Conservation (phyloP, 2,113 vertebrate genomes). For the Henicopernis longicauda region DNA sequence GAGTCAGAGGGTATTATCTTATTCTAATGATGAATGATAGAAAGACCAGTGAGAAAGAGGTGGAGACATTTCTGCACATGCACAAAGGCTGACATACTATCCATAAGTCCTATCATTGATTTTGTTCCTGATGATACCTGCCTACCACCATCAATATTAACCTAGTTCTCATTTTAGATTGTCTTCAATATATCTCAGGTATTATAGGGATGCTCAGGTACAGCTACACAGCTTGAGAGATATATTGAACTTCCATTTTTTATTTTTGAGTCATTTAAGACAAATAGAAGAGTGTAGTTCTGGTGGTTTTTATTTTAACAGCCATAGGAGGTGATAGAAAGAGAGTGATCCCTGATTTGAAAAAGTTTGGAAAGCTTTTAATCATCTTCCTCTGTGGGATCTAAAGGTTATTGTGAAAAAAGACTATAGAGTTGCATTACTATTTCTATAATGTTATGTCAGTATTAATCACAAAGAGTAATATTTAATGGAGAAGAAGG, state of each 20-base stretch:
- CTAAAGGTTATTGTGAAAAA: not conserved
- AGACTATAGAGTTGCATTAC: not conserved
- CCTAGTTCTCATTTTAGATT: not conserved
- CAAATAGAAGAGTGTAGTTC: not conserved
- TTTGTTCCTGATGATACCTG: not conserved
- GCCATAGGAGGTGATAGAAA: not conserved
- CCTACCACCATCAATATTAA: not conserved
- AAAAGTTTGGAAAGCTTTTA: not conserved
- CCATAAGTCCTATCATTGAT: fast-evolving
- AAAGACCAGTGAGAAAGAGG: not conserved
- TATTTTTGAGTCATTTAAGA: not conserved
- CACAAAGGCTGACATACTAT: not conserved
- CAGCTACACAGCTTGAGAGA: not conserved
- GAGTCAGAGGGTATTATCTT: not conserved
- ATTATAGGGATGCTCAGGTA: not conserved
- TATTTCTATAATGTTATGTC: not conserved
- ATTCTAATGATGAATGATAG: not conserved
- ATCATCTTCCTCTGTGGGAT: not conserved
- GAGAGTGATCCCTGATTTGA: not conserved
- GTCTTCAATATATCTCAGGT: not conserved
- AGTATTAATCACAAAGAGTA: not conserved
- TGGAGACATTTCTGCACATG: not conserved
- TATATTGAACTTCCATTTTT: not conserved
- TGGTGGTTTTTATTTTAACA: not conserved
- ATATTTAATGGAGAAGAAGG: not conserved